Evolutionary conservation across 1,140 invertebrate genomes (phyloP).

Genomic region (Gryon sp.): DNA sequence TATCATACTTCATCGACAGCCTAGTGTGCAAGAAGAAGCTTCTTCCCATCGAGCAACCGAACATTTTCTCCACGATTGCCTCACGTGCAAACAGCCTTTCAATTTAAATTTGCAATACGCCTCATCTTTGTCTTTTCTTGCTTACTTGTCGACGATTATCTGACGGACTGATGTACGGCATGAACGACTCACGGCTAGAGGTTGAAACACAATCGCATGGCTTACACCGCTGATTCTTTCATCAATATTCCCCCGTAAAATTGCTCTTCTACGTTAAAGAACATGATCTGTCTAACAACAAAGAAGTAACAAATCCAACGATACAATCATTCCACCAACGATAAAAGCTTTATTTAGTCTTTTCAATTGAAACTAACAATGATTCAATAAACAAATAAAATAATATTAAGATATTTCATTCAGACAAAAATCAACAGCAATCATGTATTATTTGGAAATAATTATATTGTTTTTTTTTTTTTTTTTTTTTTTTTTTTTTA

Average conservation of each 20-base stretch:
- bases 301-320: slow-evolving; percentile 69
- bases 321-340: slow-evolving; percentile 67
- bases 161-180: slow-evolving; percentile 51
- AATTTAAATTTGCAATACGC: slow-evolving; percentile 43
- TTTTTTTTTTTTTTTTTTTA: no score
- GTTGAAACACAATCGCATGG: slow-evolving; percentile 1
- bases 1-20: slow-evolving; percentile 35
- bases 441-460: no score
- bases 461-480: no score
- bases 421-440: no score
- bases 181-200: no score
- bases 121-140: slow-evolving; percentile 48
- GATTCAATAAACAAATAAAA: no score
- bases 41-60: slow-evolving; percentile 48
- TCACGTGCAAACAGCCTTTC: slow-evolving; percentile 58
- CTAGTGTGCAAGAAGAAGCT: slow-evolving; percentile 14
- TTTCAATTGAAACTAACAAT: no score
- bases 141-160: slow-evolving; percentile 22
- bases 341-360: slow-evolving; percentile 72
- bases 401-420: no score
- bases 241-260: slow-evolving; percentile 19
- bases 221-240: slow-evolving; percentile 34
- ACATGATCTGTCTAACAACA: slow-evolving; percentile 39
- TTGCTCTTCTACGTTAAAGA: slow-evolving; percentile 52
- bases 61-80: slow-evolving; percentile 49